Percentiles rank a stretch among this genome's conserved stretches.
phyloP scores from a whole-genome alignment of 2,797 vertebrate genomes.

The Esox masquinongy region DNA sequence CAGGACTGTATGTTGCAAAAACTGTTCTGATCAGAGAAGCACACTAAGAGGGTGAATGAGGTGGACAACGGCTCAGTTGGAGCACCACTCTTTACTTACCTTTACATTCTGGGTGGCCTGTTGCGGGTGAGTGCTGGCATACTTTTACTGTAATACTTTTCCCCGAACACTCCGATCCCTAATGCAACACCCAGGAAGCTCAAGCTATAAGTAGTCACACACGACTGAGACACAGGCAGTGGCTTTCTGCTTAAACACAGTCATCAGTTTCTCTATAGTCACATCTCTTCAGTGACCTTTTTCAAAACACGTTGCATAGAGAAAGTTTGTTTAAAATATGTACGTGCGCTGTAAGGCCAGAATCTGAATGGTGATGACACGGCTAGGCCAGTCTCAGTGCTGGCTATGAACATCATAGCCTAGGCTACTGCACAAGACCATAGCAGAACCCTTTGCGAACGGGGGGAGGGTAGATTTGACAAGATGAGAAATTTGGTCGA shows the following conservation, averaged over 20 bases:
- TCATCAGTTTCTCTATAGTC: constrained; percentile 18
- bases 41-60: constrained; percentile 46
- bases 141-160: constrained; percentile 29
- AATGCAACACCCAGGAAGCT: constrained; percentile 79
- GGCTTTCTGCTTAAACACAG: constrained; percentile 32
- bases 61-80: constrained; percentile 17
- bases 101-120: constrained; percentile 63
- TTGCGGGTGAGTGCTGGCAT: constrained; percentile 65
- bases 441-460: constrained; percentile 70
- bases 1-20: constrained; percentile 75
- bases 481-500: constrained; percentile 55
- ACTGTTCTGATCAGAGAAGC: constrained; percentile 64
- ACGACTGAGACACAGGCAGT: constrained; percentile 43
- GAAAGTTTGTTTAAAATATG: constrained; percentile 58
- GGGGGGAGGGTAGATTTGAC: constrained; percentile 62
- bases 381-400: constrained; percentile 63
- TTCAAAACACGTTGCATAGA: constrained; percentile 26
- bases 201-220: constrained; percentile 49
- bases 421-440: constrained; percentile 18
- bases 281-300: constrained; percentile 37
- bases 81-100: constrained; percentile 56
- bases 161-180: constrained; percentile 47
- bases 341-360: constrained; percentile 28
- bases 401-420: constrained; percentile 65
- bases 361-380: constrained; percentile 51